A percentile compares a stretch with the other conserved stretches of the same genome.
Evolutionary conservation across 2,797 vertebrate genomes (phyloP).

Genomic region (Eospalax fontanierii): DNA sequence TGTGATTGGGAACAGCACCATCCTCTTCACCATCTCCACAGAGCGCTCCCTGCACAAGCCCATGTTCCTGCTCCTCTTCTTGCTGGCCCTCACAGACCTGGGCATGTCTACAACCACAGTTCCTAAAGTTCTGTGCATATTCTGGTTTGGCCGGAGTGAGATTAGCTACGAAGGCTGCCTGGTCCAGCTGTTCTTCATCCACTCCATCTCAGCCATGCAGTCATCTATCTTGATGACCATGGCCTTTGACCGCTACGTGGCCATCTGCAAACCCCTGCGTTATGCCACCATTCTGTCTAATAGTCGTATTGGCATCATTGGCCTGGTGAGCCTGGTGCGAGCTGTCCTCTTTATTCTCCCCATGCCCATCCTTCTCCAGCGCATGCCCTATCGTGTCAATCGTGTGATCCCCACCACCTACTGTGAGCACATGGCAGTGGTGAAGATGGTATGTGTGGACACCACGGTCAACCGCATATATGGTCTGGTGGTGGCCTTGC

Average conservation of each 20-base stretch:
- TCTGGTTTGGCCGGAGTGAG: slow-evolving; percentile 80
- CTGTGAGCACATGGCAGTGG: slow-evolving; percentile 85
- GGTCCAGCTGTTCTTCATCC: slow-evolving; percentile 83
- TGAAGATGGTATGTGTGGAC: slow-evolving; percentile 83
- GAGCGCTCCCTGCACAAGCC: slow-evolving; percentile 82
- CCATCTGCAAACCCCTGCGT: slow-evolving; percentile 82
- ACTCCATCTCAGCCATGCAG: slow-evolving; percentile 80
- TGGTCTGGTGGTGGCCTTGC: slow-evolving; percentile 80
- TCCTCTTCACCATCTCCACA: slow-evolving; percentile 88
- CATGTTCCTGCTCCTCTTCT: slow-evolving; percentile 84
- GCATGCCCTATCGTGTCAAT: slow-evolving; percentile 65
- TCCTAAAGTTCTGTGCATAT: slow-evolving; percentile 83
- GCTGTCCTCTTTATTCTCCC: slow-evolving; percentile 79
- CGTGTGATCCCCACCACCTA: slow-evolving; percentile 79
- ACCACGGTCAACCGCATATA: slow-evolving; percentile 77
- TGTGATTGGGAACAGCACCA: slow-evolving; percentile 89
- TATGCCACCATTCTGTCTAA: slow-evolving; percentile 83
- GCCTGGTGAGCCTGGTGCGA: slow-evolving; percentile 71
- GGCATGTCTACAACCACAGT: slow-evolving; percentile 82
- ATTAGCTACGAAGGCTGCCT: slow-evolving; percentile 80
- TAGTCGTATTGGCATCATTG: slow-evolving; percentile 71
- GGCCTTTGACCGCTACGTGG: slow-evolving; percentile 85
- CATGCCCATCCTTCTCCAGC: slow-evolving; percentile 82
- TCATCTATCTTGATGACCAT: slow-evolving; percentile 83
- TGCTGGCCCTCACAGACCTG: slow-evolving; percentile 82